These are phyloP conservation scores for Drosophila obscura DNA, from an alignment of 1,140 invertebrate genomes.

Conservation along the genomic window DNA sequence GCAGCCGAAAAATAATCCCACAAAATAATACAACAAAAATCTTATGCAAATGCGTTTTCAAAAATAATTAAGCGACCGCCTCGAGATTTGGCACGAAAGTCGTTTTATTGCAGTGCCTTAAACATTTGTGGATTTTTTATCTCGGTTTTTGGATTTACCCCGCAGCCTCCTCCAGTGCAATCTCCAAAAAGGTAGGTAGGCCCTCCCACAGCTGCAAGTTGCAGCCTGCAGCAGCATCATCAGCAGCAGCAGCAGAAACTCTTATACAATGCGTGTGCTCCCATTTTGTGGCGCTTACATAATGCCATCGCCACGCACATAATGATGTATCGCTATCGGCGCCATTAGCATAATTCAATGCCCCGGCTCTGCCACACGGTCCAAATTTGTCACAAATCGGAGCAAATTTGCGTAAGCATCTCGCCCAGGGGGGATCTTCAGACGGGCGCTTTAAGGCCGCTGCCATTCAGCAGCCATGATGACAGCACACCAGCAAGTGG, in stretches of 20 bases:
- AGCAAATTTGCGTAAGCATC: slow-evolving; percentile 60
- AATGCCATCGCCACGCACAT: slow-evolving; percentile 57
- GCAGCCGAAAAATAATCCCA: background rate
- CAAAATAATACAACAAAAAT: slow-evolving; percentile 33
- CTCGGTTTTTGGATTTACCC: slow-evolving; percentile 26
- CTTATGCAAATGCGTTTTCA: slow-evolving; percentile 54
- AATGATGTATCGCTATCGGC: slow-evolving; percentile 64
- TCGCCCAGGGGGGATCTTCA: slow-evolving; percentile 18
- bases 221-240: slow-evolving; percentile 17
- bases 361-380: slow-evolving; percentile 27
- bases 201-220: slow-evolving; percentile 18
- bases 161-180: slow-evolving; percentile 39
- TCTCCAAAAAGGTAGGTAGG: slow-evolving; percentile 44
- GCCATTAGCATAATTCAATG: slow-evolving; percentile 71
- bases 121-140: slow-evolving; percentile 25
- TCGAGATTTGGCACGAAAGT: slow-evolving; percentile 53
- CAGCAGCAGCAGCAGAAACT: slow-evolving; percentile 14
- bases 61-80: slow-evolving; percentile 54
- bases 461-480: slow-evolving; percentile 54
- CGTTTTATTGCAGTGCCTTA: slow-evolving; percentile 33
- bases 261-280: slow-evolving; percentile 65
- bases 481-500: background rate
- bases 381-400: slow-evolving; percentile 62
- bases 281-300: slow-evolving; percentile 40
- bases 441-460: slow-evolving; percentile 23